A percentile compares a stretch with the other conserved stretches of the same genome.
Conservation (phyloP, 1,140 invertebrate species). For the Contarinia nasturtii region DNA sequence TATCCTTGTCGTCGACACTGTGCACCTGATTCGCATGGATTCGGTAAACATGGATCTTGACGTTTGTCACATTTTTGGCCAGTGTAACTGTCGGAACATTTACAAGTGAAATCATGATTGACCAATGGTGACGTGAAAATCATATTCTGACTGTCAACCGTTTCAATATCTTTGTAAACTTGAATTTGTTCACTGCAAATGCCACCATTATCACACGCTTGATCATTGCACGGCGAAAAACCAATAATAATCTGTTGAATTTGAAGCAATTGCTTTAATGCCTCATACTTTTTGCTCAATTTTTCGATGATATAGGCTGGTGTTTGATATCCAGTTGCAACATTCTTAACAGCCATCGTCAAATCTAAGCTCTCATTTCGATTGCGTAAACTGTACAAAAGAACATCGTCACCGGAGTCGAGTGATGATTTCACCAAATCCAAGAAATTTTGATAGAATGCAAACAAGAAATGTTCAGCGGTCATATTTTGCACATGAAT, state of each 20-base stretch:
- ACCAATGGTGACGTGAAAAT: constrained; percentile 66
- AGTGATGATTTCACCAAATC: constrained; percentile 45
- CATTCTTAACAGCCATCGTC: constrained; percentile 39
- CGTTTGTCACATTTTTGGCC: constrained; percentile 60
- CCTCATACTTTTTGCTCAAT: constrained; percentile 37
- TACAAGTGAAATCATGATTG: constrained; percentile 55
- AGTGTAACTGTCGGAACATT: constrained; percentile 59
- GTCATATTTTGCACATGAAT: constrained; percentile 52
- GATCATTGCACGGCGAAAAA: constrained; percentile 49
- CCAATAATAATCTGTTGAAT: constrained; percentile 35
- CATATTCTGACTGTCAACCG: constrained; percentile 53
- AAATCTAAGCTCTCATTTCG: constrained; percentile 41
- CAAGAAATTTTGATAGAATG: constrained; percentile 51
- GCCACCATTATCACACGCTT: constrained; percentile 56
- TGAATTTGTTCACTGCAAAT: constrained; percentile 51
- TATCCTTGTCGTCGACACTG: constrained; percentile 63
- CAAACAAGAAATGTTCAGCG: constrained; percentile 49
- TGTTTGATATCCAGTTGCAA: constrained; percentile 30
- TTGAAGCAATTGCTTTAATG: constrained; percentile 40
- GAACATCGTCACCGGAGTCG: constrained; percentile 38
- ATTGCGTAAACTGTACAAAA: constrained; percentile 48
- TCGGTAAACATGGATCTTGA: constrained; percentile 79
- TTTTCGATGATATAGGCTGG: constrained; percentile 40
- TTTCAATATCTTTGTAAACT: constrained; percentile 41
- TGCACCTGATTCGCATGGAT: constrained; percentile 64